Evolutionary conservation across 2,888 invertebrate genomes (phyloP), one percentile per base, ranked within the genome.

Genomic region (Kuschelorhynchus macadamiae): DNA sequence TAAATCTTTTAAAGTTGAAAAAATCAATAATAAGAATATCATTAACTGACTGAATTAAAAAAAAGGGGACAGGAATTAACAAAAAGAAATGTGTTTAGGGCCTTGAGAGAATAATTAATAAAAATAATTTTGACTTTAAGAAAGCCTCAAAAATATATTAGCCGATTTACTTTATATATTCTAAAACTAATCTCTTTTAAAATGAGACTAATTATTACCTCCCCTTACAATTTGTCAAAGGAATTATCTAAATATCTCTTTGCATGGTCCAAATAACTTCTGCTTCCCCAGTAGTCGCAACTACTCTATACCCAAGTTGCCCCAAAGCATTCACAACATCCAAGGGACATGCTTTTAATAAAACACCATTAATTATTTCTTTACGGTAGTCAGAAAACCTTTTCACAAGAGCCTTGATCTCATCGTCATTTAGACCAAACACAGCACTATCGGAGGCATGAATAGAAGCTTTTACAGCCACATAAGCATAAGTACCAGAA

Each of bases 221-320:
- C n/a, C n/a, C n/a, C n/a, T n/a, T n/a, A n/a, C n/a, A n/a, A n/a
- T n/a, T n/a, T n/a, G n/a, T n/a, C n/a, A n/a, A n/a, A n/a, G n/a
- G n/a, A n/a, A n/a, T n/a, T n/a, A n/a, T 50, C 87, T 88, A 92
- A 77, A 90, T 81, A 82, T 93, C 92, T 78, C 93, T 88, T 80
- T 92, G 91, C 85, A 94, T 86, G 46, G 94, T 94, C 94, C 94
- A 94, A 75, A 92, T 89, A 76, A 92, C 89, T 85, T 94, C 94
- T 17, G 91, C 86, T 80, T 94, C 94, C 12, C 94, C 94, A 71
- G 92, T 92, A 81, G 90, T 91, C 77, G 90, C 88, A 71, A 92
- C 85, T 46, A 94, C 90, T 80, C 89, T 89, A 81, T 94, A 94
- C 62, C 93, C 93, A 72, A 94, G 86, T 81, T 91, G 90, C 62